Base-by-base conservation (phyloP, 2,113 vertebrate species). In the Mystacornis crossleyi region DNA sequence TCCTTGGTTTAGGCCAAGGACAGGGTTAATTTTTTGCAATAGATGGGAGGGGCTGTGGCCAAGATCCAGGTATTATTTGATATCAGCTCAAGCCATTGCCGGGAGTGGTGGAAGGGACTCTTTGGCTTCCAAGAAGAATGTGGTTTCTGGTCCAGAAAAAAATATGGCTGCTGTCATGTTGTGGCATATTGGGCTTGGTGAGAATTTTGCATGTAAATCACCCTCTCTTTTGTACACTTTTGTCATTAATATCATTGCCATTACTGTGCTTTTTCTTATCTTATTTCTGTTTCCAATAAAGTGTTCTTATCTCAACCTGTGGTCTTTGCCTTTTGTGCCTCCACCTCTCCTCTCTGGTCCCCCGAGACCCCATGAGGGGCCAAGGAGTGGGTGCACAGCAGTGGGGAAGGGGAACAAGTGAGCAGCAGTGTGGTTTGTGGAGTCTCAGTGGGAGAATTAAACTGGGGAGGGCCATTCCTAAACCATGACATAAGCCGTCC, bases 321-420 rank as follows among this genome's bases (percentile, higher is more conserved):
- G 18, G 51, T 24, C 28, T 89, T 42, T 66, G 19, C 10, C 8
- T 53, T 66, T 66, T 67, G 2, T 11, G 10, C 9, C 23, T 38
- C 28, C 24, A 66, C 0, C n/a, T 74, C 14, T 66, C 28, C 8
- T 66, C 18, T 53, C n/a, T 50, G 36, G 9, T 4, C 5, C 1
- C 12, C 11, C 1, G 5, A 58, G 53, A 36, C 1, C 12, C 11
- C 1, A 4, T 51, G 53, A 36, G 11, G 36, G 17, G 9, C 5
- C 25, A 38, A 53, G 20, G 9, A 19, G 16, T 2, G 1, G 13
- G 4, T 0, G 0, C 3, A n/a, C 23, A 60, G 3, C 15, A 29
- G 28, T 24, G 8, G 8, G 28, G 13, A 66, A 43, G 33, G 19
- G 9, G 9, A n/a, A 5, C 4, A 58, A 20, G 5, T 0, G 0